Base-by-base conservation (phyloP, 2,888 invertebrate genomes). In the Drosophila pseudotakahashii region DNA sequence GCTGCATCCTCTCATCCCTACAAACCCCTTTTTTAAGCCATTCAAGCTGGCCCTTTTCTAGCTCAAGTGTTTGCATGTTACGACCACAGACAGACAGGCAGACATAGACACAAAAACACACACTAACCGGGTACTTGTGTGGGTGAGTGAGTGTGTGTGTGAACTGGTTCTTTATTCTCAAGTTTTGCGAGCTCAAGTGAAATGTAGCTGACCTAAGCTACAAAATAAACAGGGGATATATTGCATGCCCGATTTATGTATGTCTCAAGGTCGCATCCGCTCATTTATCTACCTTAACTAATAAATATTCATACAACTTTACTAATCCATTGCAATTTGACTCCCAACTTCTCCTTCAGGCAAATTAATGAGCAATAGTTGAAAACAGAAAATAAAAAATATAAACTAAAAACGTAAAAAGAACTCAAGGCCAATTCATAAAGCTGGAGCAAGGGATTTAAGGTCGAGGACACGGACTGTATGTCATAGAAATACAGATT, bases 141-240 rank as follows among this genome's bases (percentile, higher is more conserved):
- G 60, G 48, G 41, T 71, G 51, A 14, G 51, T 55, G 59, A 7
- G 61, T 64, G 70, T 73, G 70, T 72, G 69, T 78, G 85, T 79
- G 75, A 73, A 68, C 78, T 76, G 74, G 81, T 72, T 73, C 78
- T 75, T 78, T 79, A 68, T 71, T 64, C n/a, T 52, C 39, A 44
- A 32, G 54, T 41, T 52, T 52, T 37, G 50, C 11, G 76, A 71
- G 83, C 87, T 88, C 78, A 89, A 85, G 89, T 88, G 88, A 89
- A 89, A 89, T 89, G 88, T 88, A 88, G 90, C 89, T 89, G 89
- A 89, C 89, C 89, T 88, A 90, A 90, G 89, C 88, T 78, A 77
- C 78, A 82, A 78, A 85, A 81, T 78, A 89, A 90, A 90, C 81
- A 86, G 77, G 57, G 74, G 7, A n/a, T 37, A 23, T 10, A 16